Evolutionary conservation across 2,888 invertebrate genomes (phyloP), one percentile per base, ranked within the genome.

Genomic region (Dyspetes luteomarginatus): DNA sequence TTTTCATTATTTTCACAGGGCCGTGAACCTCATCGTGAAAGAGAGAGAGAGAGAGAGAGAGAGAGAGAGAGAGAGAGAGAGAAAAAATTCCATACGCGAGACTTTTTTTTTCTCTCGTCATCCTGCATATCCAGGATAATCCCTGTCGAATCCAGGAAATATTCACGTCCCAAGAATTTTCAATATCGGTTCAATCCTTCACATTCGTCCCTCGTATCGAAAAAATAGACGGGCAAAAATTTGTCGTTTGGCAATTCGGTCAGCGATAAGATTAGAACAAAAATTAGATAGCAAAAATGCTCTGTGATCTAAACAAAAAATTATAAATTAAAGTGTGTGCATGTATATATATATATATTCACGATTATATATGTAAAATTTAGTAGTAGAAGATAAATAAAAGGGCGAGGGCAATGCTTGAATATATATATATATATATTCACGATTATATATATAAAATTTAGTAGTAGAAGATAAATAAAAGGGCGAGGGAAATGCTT

Each of bases 1-100:
- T 76, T 76, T 81, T 81, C 76, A 81, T 81, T 77, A 68, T 81
- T 72, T 76, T 77, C 81, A 73, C 72, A 43, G 64, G 43, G 64
- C 81, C 73, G 45, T 50, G 78, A 79, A 72, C 58, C 72, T 50
- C 76, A 48, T 64, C 43, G 56, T 24, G 69, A 58, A 56, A 52
- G 81, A 83, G 50, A 67, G 64, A 48, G 60, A 24, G 24, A 72
- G 67, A 56, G 15, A 56, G 43, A 62, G n/a, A 62, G 15, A 4
- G 19, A 36, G 68, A 62, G 41, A 41, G 73, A 17, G 55, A 55
- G 82, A 77, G 81, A 81, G 83, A 82, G 48, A 50, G 77, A 60
- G 74, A 81, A 56, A 45, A 71, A 56, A 48, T 64, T 64, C 64
- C 45, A 43, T 22, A 19, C 4, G 48, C 12, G 7, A 22, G 58